Evolutionary conservation across 2,888 invertebrate species (phyloP), one percentile per base, ranked within the genome.

Genomic region (Andricus curvator): DNA sequence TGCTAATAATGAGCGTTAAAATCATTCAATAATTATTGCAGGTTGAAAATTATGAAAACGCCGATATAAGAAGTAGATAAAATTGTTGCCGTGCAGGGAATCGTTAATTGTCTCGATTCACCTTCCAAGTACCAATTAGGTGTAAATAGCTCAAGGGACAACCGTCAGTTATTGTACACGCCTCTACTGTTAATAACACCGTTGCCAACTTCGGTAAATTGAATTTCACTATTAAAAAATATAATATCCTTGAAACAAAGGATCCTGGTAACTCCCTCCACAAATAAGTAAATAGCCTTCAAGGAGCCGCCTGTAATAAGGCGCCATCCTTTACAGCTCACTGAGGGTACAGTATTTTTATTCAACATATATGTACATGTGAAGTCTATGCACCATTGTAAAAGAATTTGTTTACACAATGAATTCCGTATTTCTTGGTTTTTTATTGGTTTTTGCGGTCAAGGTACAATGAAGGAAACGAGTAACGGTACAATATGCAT

Each of bases 371-470:
- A 33, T 56, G 29, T n/a, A 74, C 13, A n/a, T 56, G 20, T 48
- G 8, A 51, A 20, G 48, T 70, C 76, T 78, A 84, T 79, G 77
- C 83, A 82, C 79, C 85, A 87, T 86, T 82, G 82, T 82, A 84
- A 83, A 87, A 87, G 86, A 88, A 87, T 83, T 85, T 84, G 84
- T 86, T 86, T 82, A 84, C 82, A 65, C 62, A 76, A 82, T 70
- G 80, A 82, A 82, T 56, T 60, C 37, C 41, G 79, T 78, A 81
- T 74, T 77, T 65, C 68, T 64, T 13, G 78, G 60, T 51, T 78
- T 62, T 80, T 79, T 79, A 62, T 77, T 74, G 41, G 66, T 82
- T 87, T 88, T 88, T 89, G 85, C 84, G 86, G 88, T 85, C 89
- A 89, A 88, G 89, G 89, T 89, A 84, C 20, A 20, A 13, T 29